Evolutionary conservation across 2,888 invertebrate species (phyloP), one percentile per base, ranked within the genome.

Genomic region (Tinea semifulvella): DNA sequence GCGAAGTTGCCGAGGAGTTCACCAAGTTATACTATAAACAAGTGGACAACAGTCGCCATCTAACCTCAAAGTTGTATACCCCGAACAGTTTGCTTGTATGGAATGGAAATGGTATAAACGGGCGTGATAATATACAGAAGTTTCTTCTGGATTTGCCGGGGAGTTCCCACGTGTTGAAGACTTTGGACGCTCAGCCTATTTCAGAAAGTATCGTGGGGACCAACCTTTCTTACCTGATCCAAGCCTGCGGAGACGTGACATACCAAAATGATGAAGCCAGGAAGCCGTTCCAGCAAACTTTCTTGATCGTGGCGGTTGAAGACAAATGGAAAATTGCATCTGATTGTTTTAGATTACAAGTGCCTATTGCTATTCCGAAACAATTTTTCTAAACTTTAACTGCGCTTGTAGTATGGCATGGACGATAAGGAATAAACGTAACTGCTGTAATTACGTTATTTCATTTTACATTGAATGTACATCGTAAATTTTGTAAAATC

Each of bases 321-420:
- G 92, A 93, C 52, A 94, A 94, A 62, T 96, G 96, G 96, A 96
- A 96, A 74, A 92, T 97, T 53, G 93, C 92, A 8, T 92, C 91
- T 35, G 96, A 96, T 63, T 90, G 90, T 56, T 94, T 94, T 57
- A 83, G 96, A 59, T 81, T 92, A 53, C 91, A 93, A 79, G 92
- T 77, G 16, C 79, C 79, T 1, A 40, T 22, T 40, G n/a, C 22
- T 10, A 0, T 72, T 71, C 47, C 68, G 53, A 28, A 63, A 54
- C 43, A 42, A 22, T 43, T 45, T 31, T 35, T 13, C 16, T 39
- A 10, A 46, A 4, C 17, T 31, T 45, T 26, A n/a, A 6, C 8
- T n/a, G n/a, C n/a, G n/a, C n/a, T n/a, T n/a, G n/a, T n/a, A n/a
- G n/a, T n/a, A n/a, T n/a, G n/a, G n/a, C n/a, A n/a, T n/a, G n/a